Evolutionary conservation across 2,113 vertebrate species (phyloP).

Genomic region (Tetraodon nigroviridis): DNA sequence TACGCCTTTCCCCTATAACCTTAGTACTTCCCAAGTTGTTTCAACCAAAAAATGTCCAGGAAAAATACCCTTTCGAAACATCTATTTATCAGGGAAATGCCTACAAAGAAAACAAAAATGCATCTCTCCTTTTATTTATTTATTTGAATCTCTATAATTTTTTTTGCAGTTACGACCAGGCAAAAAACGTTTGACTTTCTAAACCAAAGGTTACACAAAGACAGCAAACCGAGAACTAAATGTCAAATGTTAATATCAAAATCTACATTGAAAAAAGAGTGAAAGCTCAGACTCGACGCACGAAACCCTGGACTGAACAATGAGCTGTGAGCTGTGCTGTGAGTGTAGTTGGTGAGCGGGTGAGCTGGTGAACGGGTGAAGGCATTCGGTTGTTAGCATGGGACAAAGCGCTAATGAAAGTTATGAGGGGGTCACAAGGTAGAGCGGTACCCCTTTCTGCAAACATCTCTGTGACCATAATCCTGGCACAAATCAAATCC

Average conservation of each 20-base stretch:
- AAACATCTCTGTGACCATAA: conserved; percentile 62
- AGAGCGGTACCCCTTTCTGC: conserved; percentile 37
- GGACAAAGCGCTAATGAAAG: conserved; percentile 51
- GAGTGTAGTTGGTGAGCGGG: background rate
- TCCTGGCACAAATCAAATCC: conserved; percentile 75
- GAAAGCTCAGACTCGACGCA: too few species aligned
- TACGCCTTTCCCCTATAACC: too few species aligned
- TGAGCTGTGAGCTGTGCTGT: conserved; percentile 11
- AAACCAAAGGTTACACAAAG: conserved; percentile 23
- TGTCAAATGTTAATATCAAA: conserved; percentile 37
- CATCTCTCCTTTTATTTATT: too few species aligned
- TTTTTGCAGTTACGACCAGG: too few species aligned
- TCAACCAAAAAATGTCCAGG: too few species aligned
- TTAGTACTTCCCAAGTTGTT: too few species aligned
- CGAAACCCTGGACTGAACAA: conserved; percentile 10
- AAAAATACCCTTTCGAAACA: too few species aligned
- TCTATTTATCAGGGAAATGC: too few species aligned
- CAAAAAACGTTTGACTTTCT: conserved; percentile 7
- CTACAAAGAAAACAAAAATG: too few species aligned
- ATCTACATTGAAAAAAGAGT: conserved; percentile 3
- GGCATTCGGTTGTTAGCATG: conserved; percentile 11
- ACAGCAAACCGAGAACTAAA: conserved; percentile 18
- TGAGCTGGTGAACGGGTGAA: too few species aligned
- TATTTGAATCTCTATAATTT: too few species aligned
- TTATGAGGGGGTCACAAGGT: conserved; percentile 39